Evolutionary conservation across 2,797 vertebrate genomes (phyloP).

Genomic region (Nyctalus aviator): DNA sequence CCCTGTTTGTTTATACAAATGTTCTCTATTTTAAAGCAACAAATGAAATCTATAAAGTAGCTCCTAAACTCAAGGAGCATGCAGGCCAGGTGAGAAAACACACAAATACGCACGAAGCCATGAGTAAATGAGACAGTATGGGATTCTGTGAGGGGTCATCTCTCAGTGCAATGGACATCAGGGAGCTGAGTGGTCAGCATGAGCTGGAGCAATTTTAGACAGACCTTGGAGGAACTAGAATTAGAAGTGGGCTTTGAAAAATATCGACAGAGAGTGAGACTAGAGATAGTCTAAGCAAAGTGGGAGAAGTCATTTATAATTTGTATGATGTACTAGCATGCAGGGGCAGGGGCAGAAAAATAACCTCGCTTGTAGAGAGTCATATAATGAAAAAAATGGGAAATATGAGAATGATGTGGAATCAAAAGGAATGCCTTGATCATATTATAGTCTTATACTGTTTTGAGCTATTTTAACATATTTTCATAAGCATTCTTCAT

Average conservation of each 20-base stretch:
- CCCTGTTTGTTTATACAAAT: background rate
- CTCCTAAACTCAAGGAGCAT: background rate
- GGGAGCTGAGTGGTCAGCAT: background rate
- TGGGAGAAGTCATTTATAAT: conserved; percentile 35
- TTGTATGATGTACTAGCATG: background rate
- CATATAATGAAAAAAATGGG: background rate
- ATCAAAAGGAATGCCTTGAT: background rate
- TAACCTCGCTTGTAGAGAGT: background rate
- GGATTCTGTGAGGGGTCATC: background rate
- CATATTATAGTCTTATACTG: background rate
- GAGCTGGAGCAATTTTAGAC: background rate
- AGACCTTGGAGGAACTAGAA: background rate
- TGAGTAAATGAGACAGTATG: background rate
- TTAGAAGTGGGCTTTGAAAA: background rate
- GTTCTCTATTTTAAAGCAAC: conserved; percentile 18
- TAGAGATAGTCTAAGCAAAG: background rate
- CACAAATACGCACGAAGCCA: background rate
- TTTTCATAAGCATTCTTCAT: background rate
- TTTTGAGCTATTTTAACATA: background rate
- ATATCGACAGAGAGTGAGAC: background rate
- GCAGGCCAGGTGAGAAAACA: background rate
- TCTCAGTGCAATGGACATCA: background rate
- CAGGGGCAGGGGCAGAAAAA: background rate
- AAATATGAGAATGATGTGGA: background rate
- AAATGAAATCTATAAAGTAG: background rate